phyloP scores from a whole-genome alignment of 2,888 invertebrate species.

The Ophion ellenae region DNA sequence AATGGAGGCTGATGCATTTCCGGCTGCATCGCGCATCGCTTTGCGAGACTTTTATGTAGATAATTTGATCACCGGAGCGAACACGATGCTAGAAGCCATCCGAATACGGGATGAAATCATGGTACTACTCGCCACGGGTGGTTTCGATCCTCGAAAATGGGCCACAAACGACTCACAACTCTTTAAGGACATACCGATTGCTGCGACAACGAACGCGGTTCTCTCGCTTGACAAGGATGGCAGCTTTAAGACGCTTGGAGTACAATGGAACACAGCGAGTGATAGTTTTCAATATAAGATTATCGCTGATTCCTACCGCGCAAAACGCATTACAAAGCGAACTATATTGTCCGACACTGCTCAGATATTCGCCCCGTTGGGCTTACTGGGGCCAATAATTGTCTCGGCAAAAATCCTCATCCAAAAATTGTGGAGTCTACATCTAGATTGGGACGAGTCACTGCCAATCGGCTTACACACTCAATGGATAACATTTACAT shows the following conservation, averaged over 20 bases:
- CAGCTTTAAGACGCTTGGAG: too few relatives aligned
- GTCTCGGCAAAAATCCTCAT: conserved; percentile 45
- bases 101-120: conserved; percentile 20
- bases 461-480: neutral
- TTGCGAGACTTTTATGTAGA: neutral
- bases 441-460: conserved; percentile 48
- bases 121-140: conserved; percentile 17
- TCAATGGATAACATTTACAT: neutral
- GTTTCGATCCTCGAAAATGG: conserved; percentile 43
- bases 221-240: too few relatives aligned
- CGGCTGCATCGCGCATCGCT: conserved; percentile 56
- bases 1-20: conserved; percentile 27
- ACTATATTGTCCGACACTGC: neutral
- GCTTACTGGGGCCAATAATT: conserved; percentile 34
- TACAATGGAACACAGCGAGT: neutral
- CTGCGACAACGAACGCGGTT: neutral
- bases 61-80: conserved; percentile 31
- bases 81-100: neutral
- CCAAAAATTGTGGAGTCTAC: conserved; percentile 50
- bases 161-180: conserved; percentile 14
- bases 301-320: neutral
- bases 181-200: neutral
- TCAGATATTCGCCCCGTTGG: neutral
- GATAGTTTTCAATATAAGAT: conserved; percentile 1
- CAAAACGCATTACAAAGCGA: neutral